Evolutionary conservation across 2,113 vertebrate species (phyloP), one percentile per base, ranked within the genome.

Genomic region (Arvicanthis niloticus): DNA sequence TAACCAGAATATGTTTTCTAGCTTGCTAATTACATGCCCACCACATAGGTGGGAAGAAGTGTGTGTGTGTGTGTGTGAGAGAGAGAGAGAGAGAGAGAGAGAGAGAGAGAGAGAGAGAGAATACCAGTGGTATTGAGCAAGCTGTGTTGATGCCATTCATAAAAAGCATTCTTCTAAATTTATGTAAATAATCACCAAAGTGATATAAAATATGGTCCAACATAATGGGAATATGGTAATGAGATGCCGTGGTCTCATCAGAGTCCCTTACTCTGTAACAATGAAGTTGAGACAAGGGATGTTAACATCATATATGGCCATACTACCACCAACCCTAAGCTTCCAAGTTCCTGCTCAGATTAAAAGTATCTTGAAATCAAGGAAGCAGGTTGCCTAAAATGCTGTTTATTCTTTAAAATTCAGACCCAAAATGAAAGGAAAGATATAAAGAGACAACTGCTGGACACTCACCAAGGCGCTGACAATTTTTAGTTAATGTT

Each of bases 401-500:
- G 53, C 51, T 96, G 70, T 95, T 96, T 94, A 97, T 95, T 92
- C 70, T 56, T 93, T 56, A 76, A 91, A 96, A 93, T 94, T 88
- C 91, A 86, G 96, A 77, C 34, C 13, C 34, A n/a, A 70, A 92
- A 91, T 94, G 75, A 97, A 96, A 96, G 87, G 65, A 80, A 91
- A 19, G 17, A 15, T 40, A 72, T 62, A 82, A 97, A 95, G 53
- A 37, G 87, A 75, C 89, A 76, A 86, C 70, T 19, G 53, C 40
- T n/a, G 60, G 89, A 92, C 82, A 94, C 76, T 96, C 80, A 45
- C 76, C 29, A 77, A 22, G 94, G 84, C 92, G 89, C 95, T 97
- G 97, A 96, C 93, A 98, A 96, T 95, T 98, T 95, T 91, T 97
- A 97, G 87, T 93, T 95, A 98, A 97, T 96, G 60, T 97, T 97